Evolutionary conservation across 2,797 vertebrate species (phyloP).

Genomic region (Labeo calbasu): DNA sequence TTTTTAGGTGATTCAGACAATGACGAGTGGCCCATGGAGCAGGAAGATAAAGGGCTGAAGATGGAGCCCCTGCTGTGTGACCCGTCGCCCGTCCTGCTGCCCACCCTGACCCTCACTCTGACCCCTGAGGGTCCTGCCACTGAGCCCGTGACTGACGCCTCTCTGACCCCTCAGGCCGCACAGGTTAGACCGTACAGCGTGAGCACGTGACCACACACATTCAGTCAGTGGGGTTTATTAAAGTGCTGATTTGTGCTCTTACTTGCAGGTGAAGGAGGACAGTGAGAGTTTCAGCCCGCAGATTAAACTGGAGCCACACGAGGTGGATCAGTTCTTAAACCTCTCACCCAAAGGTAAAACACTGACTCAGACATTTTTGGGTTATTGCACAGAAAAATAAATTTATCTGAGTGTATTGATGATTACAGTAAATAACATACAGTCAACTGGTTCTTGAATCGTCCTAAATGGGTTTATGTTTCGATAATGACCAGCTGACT

Average conservation of each 20-base stretch:
- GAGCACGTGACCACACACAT: background rate
- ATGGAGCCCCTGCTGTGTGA: slow-evolving; percentile 85
- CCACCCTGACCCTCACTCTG: slow-evolving; percentile 81
- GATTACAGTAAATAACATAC: background rate
- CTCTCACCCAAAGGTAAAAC: slow-evolving; percentile 91
- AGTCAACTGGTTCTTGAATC: background rate
- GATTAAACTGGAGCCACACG: slow-evolving; percentile 96
- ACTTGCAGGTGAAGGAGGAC: slow-evolving; percentile 82
- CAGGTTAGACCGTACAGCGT: slow-evolving; percentile 70
- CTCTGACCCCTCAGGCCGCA: slow-evolving; percentile 51
- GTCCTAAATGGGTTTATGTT: background rate
- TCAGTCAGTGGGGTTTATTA: background rate
- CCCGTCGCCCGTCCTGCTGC: slow-evolving; percentile 79
- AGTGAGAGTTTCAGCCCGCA: slow-evolving; percentile 83
- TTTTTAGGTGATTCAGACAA: slow-evolving; percentile 81
- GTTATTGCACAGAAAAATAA: background rate
- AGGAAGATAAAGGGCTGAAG: slow-evolving; percentile 79
- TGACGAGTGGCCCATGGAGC: slow-evolving; percentile 88
- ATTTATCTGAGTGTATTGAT: background rate
- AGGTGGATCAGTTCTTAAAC: slow-evolving; percentile 98
- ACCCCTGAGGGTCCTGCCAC: slow-evolving; percentile 51
- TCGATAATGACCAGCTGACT: background rate
- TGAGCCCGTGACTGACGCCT: slow-evolving; percentile 36
- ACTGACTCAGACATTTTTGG: background rate
- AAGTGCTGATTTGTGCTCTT: background rate